Evolutionary conservation across 2,888 invertebrate species (phyloP), one percentile per base, ranked within the genome.

Genomic region (Oasisia sp.): DNA sequence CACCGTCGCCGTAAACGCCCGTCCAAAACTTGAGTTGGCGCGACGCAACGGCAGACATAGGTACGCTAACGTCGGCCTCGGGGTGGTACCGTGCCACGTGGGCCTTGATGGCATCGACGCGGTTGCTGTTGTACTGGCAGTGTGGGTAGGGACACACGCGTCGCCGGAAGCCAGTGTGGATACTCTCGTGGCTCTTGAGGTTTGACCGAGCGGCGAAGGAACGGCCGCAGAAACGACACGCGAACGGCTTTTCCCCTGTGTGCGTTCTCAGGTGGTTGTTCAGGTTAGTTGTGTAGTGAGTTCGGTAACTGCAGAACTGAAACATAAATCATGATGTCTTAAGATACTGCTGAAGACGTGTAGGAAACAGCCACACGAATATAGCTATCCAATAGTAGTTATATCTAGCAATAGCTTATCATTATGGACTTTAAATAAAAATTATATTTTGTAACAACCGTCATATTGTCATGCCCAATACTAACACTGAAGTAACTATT

Each of bases 161-260:
- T 5, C 74, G 74, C 5, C 74, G 74, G 74, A 74, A 74, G 27
- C 74, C 58, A 8, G 91, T 90, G 91, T 93, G 93, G 3, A 91
- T 92, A 44, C 90, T 92, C 44, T 93, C 92, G 92, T 93, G 93
- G 32, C 92, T 93, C 91, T 93, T 93, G 92, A 92, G 93, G 92
- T 93, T 93, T 32, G 93, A 93, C n/a, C 92, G 91, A 8, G 93
- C 93, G 9, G 97, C 97, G 95, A 97, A 97, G 95, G 97, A 97
- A 97, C 97, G 97, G 0, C 97, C 97, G 94, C 97, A 97, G 3
- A 97, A 97, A 94, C 97, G 97, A 95, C 97, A 97, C 94, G 97
- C 96, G 95, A 97, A 97, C 1, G 97, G 97, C 95, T 97, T 97
- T 95, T 97, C 97, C 1, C 97, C 97, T 7, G 97, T 97, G 95